phyloP scores from a whole-genome alignment of 2,113 vertebrate species.

The Morphnarchus princeps region DNA sequence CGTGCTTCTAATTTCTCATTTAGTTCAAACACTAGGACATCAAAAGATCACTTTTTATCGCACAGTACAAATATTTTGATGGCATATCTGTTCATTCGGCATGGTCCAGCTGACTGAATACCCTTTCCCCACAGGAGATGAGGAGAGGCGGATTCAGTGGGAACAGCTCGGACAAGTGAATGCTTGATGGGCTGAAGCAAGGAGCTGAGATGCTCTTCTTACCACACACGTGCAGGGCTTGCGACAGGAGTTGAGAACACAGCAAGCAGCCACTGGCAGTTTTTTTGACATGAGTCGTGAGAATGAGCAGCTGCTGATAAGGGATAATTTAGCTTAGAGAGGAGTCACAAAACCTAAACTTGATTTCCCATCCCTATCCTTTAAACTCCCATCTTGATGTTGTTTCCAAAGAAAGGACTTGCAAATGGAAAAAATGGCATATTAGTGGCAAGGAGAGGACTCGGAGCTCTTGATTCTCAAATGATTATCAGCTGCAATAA shows the following conservation, averaged over 20 bases:
- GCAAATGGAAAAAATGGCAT: neutral
- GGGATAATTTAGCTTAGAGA: neutral
- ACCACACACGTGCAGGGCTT: neutral
- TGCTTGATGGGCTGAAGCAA: neutral
- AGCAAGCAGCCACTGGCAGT: fast-evolving
- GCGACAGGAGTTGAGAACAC: neutral
- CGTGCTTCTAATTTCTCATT: neutral
- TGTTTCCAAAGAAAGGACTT: neutral
- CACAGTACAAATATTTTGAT: neutral
- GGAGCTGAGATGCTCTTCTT: neutral
- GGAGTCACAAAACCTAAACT: neutral
- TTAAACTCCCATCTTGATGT: neutral
- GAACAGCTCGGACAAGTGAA: neutral
- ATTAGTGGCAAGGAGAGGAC: neutral
- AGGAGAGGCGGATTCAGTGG: neutral
- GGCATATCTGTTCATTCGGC: neutral
- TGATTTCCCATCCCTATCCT: neutral
- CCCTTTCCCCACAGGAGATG: neutral
- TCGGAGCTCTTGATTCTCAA: neutral
- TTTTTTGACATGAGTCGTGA: neutral
- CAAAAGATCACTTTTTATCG: neutral
- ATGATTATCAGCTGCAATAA: neutral
- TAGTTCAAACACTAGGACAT: neutral
- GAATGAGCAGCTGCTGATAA: neutral
- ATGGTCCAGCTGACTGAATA: neutral